Evolutionary conservation across 2,113 vertebrate genomes (phyloP).

Genomic region (Phainopepla nitens): DNA sequence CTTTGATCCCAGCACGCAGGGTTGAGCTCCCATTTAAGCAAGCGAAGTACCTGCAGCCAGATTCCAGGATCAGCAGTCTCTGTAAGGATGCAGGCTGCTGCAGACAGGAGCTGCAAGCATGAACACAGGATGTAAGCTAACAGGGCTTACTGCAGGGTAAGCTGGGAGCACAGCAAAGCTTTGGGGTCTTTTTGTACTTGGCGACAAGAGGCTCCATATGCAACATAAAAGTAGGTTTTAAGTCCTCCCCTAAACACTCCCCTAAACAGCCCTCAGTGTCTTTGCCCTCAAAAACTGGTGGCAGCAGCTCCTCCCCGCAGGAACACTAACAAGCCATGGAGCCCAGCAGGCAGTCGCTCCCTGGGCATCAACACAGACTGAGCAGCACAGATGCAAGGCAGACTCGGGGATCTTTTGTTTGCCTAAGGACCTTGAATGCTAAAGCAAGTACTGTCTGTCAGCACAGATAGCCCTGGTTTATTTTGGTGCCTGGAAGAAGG

Average conservation of each 20-base stretch:
- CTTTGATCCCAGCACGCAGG: background rate
- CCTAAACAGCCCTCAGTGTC: background rate
- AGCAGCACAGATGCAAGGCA: background rate
- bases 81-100: background rate
- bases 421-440: background rate
- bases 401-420: background rate
- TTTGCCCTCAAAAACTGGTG: background rate
- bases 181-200: background rate
- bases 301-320: slow-evolving; percentile 1
- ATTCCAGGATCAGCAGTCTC: background rate
- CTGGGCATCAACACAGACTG: background rate
- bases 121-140: background rate
- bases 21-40: background rate
- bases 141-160: background rate
- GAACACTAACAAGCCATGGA: background rate
- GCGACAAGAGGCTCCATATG: background rate
- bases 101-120: background rate
- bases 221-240: background rate
- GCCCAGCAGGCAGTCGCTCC: background rate
- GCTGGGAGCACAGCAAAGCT: background rate
- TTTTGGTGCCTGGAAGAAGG: background rate
- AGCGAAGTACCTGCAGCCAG: background rate
- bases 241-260: background rate
- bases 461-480: background rate
- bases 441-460: background rate